Evolutionary conservation across 2,797 vertebrate species (phyloP).

Genomic region (Octomys mimax): DNA sequence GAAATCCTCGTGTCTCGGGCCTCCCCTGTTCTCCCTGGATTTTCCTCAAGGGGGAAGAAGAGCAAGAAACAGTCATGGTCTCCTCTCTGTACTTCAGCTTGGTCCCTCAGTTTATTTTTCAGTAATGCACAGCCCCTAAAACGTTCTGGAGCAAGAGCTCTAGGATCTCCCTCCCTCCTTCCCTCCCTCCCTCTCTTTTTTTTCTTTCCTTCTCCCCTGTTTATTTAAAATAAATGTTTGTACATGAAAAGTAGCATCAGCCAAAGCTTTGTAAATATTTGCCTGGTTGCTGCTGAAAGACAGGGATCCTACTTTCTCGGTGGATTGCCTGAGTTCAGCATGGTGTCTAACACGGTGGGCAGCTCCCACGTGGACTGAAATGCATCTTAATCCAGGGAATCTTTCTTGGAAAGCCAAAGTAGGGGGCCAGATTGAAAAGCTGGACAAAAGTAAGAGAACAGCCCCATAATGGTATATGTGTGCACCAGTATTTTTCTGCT

Average conservation of each 20-base stretch:
- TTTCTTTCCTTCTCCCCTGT: neutral
- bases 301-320: neutral
- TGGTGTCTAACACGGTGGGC: neutral
- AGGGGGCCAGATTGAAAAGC: neutral
- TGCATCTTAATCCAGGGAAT: neutral
- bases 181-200: rapidly evolving
- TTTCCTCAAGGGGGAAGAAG: neutral
- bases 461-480: conserved; percentile 73
- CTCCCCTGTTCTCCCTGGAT: neutral
- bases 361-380: neutral
- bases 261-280: neutral
- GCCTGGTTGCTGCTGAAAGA: neutral
- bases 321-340: neutral
- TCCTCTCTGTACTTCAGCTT: neutral
- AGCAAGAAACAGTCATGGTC: neutral
- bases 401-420: neutral
- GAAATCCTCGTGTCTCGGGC: neutral
- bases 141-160: neutral
- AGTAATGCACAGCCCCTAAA: neutral
- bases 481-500: neutral
- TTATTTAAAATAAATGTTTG: neutral
- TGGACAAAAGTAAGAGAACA: neutral
- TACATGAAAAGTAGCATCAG: neutral
- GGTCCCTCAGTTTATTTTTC: neutral
- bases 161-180: neutral